These are phyloP conservation scores for Motacilla tschutschensis DNA, from an alignment of 2,113 vertebrate species.

Conservation along the genomic window DNA sequence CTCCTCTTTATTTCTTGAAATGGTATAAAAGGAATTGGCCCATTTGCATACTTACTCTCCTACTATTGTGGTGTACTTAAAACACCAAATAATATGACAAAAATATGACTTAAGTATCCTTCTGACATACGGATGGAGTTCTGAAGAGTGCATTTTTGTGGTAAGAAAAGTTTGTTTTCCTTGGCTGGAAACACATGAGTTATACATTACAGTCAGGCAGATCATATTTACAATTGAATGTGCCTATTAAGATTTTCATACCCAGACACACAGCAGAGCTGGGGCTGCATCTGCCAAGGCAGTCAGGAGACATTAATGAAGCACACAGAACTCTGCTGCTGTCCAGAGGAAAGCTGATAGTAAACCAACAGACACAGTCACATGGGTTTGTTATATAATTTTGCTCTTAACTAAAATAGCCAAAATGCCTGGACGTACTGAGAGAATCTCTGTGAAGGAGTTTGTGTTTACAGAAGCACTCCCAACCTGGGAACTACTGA, in stretches of 20 bases:
- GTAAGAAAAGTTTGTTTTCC: slow-evolving; percentile 1
- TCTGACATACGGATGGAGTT: not conserved
- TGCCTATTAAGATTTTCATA: not conserved
- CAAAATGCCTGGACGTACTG: not conserved
- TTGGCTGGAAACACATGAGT: slow-evolving; percentile 3
- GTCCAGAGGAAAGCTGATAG: not conserved
- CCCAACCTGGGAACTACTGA: not conserved
- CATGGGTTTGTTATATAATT: not conserved
- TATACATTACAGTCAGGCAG: not conserved
- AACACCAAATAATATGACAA: not conserved
- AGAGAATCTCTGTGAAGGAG: not conserved
- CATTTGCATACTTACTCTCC: not conserved
- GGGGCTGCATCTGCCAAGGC: not conserved
- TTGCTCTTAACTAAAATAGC: not conserved
- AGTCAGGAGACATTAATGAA: not conserved
- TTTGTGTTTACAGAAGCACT: not conserved
- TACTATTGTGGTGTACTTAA: not conserved
- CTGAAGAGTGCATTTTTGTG: not conserved
- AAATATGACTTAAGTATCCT: not conserved
- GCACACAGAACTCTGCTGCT: not conserved
- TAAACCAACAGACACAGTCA: not conserved
- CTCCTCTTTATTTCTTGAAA: not conserved
- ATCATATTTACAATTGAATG: not conserved
- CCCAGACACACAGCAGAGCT: not conserved
- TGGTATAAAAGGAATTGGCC: not conserved